Conservation (phyloP, 2,113 vertebrate species). For the Grantiella picta region DNA sequence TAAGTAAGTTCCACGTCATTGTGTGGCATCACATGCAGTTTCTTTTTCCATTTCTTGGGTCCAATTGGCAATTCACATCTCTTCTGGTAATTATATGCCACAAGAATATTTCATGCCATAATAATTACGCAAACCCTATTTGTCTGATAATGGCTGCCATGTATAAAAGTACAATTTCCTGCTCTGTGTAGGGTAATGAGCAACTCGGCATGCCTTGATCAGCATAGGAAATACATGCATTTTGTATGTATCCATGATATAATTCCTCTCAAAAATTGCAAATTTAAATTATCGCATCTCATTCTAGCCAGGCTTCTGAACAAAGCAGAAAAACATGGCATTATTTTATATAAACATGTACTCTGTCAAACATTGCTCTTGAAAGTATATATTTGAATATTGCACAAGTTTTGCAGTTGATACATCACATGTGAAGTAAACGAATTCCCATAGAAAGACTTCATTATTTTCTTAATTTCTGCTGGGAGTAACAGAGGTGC, state of each 20-base stretch:
- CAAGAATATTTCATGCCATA: not conserved
- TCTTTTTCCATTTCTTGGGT: not conserved
- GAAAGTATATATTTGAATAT: not conserved
- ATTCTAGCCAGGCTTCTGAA: not conserved
- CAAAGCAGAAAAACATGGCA: not conserved
- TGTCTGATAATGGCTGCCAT: not conserved
- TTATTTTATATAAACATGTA: not conserved
- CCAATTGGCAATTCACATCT: not conserved
- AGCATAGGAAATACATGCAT: not conserved
- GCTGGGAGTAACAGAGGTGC: slow-evolving; percentile 35
- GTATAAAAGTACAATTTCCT: not conserved
- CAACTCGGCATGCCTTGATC: not conserved
- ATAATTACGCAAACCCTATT: not conserved
- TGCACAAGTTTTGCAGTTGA: not conserved
- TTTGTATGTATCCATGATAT: not conserved
- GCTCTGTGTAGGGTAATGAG: not conserved
- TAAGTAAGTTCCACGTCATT: not conserved
- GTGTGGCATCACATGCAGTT: not conserved
- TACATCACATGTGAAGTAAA: not conserved
- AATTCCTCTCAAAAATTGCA: not conserved
- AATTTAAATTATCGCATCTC: not conserved
- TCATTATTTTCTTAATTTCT: slow-evolving; percentile 63
- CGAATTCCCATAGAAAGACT: slow-evolving; percentile 47
- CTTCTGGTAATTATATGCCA: not conserved
- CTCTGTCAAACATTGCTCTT: not conserved